Conservation (phyloP, 2,113 vertebrate genomes). For the Tor tambroides region DNA sequence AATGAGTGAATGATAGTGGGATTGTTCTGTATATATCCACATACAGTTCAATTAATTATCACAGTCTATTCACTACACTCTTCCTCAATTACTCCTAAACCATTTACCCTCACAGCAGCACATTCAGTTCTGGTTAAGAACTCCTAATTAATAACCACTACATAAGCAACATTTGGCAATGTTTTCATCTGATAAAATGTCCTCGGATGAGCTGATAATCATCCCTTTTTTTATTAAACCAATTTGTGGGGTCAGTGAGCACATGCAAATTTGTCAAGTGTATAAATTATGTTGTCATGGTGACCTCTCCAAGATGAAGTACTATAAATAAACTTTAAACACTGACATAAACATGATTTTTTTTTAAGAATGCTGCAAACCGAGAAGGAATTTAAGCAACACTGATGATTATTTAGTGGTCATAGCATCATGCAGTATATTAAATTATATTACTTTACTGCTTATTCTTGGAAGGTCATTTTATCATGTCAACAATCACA, state of each 20-base stretch:
- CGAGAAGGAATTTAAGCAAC: not conserved
- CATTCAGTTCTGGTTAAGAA: slow-evolving; percentile 34
- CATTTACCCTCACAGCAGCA: slow-evolving; percentile 20
- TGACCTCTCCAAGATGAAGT: not conserved
- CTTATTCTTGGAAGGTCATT: too few relatives aligned
- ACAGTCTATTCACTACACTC: slow-evolving; percentile 17
- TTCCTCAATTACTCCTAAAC: not conserved
- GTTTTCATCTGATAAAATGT: not conserved
- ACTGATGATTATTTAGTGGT: not conserved
- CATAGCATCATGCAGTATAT: not conserved
- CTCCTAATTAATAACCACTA: slow-evolving; percentile 33
- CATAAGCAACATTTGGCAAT: not conserved
- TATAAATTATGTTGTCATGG: slow-evolving; percentile 1
- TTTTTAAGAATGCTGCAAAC: not conserved
- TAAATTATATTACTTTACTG: too few relatives aligned
- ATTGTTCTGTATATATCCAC: slow-evolving; percentile 26
- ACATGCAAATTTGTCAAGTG: not conserved
- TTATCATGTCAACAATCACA: too few relatives aligned
- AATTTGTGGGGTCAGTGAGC: slow-evolving; percentile 6
- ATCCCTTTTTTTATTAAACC: not conserved
- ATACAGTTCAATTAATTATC: slow-evolving; percentile 32
- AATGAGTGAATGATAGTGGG: slow-evolving; percentile 20
- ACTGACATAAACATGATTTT: not conserved
- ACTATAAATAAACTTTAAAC: not conserved
- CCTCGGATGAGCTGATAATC: not conserved